These are phyloP conservation scores for Entosphenus tridentatus DNA, from an alignment of 2,113 vertebrate genomes.

Conservation along the genomic window DNA sequence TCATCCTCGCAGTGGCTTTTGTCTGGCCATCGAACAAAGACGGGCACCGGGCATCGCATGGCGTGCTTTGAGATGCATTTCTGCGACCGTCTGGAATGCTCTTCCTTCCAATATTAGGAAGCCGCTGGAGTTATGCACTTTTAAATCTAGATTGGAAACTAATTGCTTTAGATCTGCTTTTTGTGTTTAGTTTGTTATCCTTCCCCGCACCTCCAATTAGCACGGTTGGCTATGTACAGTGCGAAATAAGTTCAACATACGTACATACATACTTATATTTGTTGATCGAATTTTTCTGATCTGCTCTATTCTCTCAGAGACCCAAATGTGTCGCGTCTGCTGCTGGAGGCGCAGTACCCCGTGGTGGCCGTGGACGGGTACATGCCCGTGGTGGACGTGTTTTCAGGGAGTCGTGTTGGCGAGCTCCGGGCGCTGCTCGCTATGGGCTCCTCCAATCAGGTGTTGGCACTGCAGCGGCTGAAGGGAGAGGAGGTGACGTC, in stretches of 20 bases:
- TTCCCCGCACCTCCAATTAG: not conserved
- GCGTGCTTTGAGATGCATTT: too few species aligned
- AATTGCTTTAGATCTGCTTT: not conserved
- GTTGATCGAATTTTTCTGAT: not conserved
- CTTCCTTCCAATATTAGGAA: too few species aligned
- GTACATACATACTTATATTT: not conserved
- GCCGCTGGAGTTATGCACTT: not conserved
- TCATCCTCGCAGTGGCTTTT: not conserved
- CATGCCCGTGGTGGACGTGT: slow-evolving; percentile 54
- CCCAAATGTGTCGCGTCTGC: slow-evolving; percentile 32
- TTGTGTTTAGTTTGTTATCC: not conserved
- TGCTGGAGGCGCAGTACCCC: slow-evolving; percentile 64
- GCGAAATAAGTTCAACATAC: not conserved
- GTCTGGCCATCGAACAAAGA: not conserved
- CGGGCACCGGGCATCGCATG: not conserved
- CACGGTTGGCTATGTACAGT: not conserved
- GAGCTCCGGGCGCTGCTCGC: slow-evolving; percentile 52
- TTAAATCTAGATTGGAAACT: not conserved
- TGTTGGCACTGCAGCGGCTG: slow-evolving; percentile 39
- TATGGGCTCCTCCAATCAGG: slow-evolving; percentile 55
- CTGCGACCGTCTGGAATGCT: too few species aligned
- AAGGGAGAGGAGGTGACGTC: slow-evolving; percentile 27
- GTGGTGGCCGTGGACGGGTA: slow-evolving; percentile 64
- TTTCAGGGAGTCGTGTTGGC: slow-evolving; percentile 38
- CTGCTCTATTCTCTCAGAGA: slow-evolving; percentile 26